Conservation (phyloP, 2,797 vertebrate species). For the Rousettus madagascariensis region DNA sequence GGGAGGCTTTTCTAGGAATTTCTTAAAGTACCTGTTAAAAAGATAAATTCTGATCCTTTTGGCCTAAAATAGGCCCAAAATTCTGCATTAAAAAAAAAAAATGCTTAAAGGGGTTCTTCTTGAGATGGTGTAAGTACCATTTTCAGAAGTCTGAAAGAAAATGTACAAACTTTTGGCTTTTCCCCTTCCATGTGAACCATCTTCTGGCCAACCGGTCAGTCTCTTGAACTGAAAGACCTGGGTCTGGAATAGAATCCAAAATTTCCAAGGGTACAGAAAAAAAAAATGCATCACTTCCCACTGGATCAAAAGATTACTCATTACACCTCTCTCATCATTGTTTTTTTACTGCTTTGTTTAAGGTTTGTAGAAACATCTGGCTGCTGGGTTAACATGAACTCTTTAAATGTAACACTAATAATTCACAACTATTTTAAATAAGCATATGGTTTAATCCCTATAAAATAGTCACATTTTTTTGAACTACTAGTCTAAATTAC, state of each 20-base stretch:
- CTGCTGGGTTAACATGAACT: neutral
- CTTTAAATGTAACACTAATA: constrained; percentile 46
- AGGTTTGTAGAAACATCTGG: constrained; percentile 14
- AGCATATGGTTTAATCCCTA: neutral
- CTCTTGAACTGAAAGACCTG: neutral
- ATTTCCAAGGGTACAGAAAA: neutral
- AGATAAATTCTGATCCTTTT: constrained; percentile 8
- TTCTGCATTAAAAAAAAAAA: neutral
- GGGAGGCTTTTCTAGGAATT: neutral
- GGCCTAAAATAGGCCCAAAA: neutral
- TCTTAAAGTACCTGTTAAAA: neutral
- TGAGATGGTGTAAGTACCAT: neutral
- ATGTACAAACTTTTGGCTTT: neutral
- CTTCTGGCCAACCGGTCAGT: neutral
- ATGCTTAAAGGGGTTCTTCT: neutral
- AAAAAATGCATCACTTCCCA: neutral
- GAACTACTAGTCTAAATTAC: constrained; percentile 27
- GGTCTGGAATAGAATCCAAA: neutral
- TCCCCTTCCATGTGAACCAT: neutral
- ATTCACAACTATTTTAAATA: constrained; percentile 32
- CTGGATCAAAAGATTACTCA: neutral
- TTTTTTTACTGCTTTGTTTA: constrained; percentile 27
- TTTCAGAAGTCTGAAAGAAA: constrained; percentile 34
- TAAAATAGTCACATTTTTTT: constrained; percentile 49
- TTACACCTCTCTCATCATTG: neutral